These are phyloP conservation scores for Clavelina lepadiformis DNA, from an alignment of 23 tunicate genomes.

Conservation along the genomic window DNA sequence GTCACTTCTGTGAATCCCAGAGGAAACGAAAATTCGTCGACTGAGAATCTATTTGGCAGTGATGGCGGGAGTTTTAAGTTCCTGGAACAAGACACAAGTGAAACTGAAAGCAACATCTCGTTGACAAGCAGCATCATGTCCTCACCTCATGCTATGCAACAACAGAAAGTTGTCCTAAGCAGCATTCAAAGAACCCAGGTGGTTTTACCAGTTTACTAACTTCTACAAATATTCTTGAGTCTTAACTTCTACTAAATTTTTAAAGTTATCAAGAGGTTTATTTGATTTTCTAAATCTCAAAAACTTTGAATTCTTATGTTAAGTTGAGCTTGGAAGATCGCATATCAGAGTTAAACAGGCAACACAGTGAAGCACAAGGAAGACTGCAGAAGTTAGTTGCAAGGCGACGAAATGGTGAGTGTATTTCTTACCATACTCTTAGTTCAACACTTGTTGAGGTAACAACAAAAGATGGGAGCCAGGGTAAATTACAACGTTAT, in stretches of 20 bases:
- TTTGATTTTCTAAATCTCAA: not conserved
- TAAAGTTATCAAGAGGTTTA: not conserved
- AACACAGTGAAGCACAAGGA: slow-evolving; percentile 79
- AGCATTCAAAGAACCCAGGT: slow-evolving; percentile 54
- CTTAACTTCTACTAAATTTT: no score
- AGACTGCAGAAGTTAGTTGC: slow-evolving; percentile 69
- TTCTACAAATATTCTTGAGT: not conserved
- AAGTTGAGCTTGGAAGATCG: slow-evolving; percentile 82
- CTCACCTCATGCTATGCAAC: slow-evolving; percentile 38
- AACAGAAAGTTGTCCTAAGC: slow-evolving; percentile 36
- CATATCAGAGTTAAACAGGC: slow-evolving; percentile 69
- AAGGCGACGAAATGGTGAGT: slow-evolving; percentile 31
- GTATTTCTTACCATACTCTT: no score
- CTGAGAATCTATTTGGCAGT: slow-evolving; percentile 28
- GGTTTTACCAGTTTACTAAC: not conserved
- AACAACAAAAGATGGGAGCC: not conserved
- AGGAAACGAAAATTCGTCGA: no score
- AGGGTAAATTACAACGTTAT: no score
- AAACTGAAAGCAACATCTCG: not conserved
- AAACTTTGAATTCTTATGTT: not conserved
- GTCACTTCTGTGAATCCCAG: no score
- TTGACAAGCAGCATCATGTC: slow-evolving; percentile 12
- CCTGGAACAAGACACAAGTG: slow-evolving; percentile 18
- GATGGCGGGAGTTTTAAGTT: slow-evolving; percentile 32
- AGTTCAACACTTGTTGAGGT: slow-evolving; percentile 16